Conservation (phyloP, 1,140 invertebrate species). For the Apocrypta bakeri region DNA sequence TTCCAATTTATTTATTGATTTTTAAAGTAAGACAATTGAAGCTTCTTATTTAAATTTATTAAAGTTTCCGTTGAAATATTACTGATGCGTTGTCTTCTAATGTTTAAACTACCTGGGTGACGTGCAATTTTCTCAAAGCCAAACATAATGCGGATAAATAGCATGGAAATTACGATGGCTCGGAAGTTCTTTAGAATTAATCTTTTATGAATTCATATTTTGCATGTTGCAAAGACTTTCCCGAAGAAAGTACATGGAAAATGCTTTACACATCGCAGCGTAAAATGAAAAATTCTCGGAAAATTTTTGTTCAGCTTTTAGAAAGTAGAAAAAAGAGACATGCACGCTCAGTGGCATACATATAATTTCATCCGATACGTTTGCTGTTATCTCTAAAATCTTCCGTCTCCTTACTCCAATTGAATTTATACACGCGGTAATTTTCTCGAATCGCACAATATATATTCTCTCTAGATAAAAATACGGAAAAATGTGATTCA, state of each 20-base stretch:
- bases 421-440: background rate
- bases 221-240: background rate
- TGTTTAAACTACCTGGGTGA: no score
- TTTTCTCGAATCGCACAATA: background rate
- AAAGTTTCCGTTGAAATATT: no score
- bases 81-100: no score
- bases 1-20: no score
- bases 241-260: no score
- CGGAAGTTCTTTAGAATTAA: background rate
- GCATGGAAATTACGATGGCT: background rate
- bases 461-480: background rate
- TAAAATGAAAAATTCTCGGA: no score
- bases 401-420: background rate
- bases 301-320: no score
- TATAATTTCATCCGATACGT: background rate
- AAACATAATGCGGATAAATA: background rate
- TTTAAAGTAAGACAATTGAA: no score
- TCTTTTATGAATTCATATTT: background rate
- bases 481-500: no score
- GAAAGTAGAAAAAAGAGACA: no score
- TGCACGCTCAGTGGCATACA: background rate
- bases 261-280: no score
- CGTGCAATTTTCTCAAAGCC: background rate
- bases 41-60: no score
- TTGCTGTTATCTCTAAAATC: background rate